Base-by-base conservation (phyloP, 2,888 invertebrate genomes). In the Melanophora roralis region DNA sequence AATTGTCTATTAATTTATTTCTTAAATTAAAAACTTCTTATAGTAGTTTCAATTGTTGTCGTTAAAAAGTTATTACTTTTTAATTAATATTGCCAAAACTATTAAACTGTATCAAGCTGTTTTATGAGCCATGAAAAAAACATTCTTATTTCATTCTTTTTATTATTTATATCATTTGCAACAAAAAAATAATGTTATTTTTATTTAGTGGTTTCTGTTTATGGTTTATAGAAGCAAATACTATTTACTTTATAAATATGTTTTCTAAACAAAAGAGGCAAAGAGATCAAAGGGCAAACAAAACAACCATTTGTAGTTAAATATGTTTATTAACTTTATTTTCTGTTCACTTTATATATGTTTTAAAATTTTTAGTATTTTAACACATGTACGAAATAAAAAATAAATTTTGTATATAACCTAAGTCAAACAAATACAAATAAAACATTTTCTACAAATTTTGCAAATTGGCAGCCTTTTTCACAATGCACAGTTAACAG, bases 71-170 rank as follows among this genome's bases (percentile, higher is more conserved):
- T 32, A 19, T 1, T 40, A 19, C n/a, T 64, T 34, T 19, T 7
- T 23, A 49, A 38, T 65, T 49, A 38, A 59, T 51, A 19, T 34
- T 53, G 16, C 23, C 1, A 21, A 36, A 53, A 38, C 38, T 7
- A 57, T 51, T 59, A 36, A 78, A 62, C 43, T 27, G 43, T 32
- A 57, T 74, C 19, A 68, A 73, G 53, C 67, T 55, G 51, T 59
- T 57, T 68, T 57, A 73, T 57, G 40, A 57, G 68, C 43, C 43
- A 69, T 64, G 62, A 45, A 68, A 5, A 27, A 59, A 55, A 62
- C n/a, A 27, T 38, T 51, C 40, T 51, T 43, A 43, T 27, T 43
- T 32, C 7, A 43, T 60, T n/a, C n/a, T n/a, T n/a, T n/a, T n/a
- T n/a, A n/a, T n/a, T n/a, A n/a, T n/a, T n/a, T n/a, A n/a, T n/a